phyloP scores from a whole-genome alignment of 2,797 vertebrate genomes.

The Odontamblyopus rebecca region DNA sequence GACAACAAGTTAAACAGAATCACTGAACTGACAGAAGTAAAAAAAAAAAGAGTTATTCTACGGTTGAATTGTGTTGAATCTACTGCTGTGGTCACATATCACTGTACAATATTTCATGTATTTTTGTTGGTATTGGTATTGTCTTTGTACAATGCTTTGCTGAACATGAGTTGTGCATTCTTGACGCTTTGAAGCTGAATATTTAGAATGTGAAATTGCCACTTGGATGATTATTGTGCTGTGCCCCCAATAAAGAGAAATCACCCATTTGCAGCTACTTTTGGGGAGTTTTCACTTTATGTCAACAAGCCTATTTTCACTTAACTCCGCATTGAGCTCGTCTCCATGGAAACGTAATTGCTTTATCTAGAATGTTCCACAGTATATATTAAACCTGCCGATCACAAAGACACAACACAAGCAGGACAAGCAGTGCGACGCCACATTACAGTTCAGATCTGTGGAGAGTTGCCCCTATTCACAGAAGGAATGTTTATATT shows the following conservation, averaged over 20 bases:
- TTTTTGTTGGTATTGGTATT: slow-evolving; percentile 4
- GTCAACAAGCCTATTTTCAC: too few relatives aligned
- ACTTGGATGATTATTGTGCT: slow-evolving; percentile 23
- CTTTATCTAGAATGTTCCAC: too few relatives aligned
- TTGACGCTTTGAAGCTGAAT: slow-evolving; percentile 14
- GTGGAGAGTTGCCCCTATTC: too few relatives aligned
- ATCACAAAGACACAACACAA: too few relatives aligned
- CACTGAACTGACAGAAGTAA: not conserved
- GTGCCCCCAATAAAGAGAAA: slow-evolving; percentile 36
- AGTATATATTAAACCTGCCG: too few relatives aligned
- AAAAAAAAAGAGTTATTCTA: not conserved
- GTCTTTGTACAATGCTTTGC: not conserved
- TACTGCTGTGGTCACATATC: not conserved
- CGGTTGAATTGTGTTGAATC: not conserved
- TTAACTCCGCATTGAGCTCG: too few relatives aligned
- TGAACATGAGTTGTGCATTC: slow-evolving; percentile 14
- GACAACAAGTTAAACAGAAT: not conserved
- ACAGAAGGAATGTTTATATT: too few relatives aligned
- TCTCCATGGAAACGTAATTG: too few relatives aligned
- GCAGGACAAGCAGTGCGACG: too few relatives aligned
- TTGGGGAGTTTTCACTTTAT: too few relatives aligned
- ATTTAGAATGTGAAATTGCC: slow-evolving; percentile 22
- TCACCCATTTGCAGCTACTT: slow-evolving; percentile 4
- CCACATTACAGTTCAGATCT: too few relatives aligned
- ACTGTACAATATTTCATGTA: not conserved